Percentiles rank a stretch among this genome's conserved stretches.
These are phyloP conservation scores for Dreissena polymorpha DNA, from an alignment of 1,140 invertebrate genomes.

Conservation along the genomic window DNA sequence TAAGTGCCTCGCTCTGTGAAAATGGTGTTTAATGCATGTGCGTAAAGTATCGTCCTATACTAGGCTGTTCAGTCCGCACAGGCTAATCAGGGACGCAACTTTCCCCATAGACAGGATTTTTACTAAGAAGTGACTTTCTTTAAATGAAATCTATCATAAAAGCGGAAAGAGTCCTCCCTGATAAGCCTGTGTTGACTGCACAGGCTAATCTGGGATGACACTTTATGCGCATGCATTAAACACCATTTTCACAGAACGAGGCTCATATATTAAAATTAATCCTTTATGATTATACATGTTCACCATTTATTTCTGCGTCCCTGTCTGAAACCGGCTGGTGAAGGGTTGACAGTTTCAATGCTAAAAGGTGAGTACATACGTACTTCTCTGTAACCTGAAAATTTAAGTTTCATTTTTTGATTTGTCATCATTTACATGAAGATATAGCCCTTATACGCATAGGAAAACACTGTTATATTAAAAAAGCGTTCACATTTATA, in stretches of 20 bases:
- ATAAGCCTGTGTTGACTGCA: no score
- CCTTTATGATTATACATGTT: conserved; percentile 1
- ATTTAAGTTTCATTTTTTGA: background rate
- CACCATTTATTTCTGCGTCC: conserved; percentile 9
- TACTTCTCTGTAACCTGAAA: conserved; percentile 48
- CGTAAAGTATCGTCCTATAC: no score
- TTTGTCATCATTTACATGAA: background rate
- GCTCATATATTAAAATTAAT: background rate
- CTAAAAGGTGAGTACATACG: conserved; percentile 50
- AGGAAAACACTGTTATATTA: background rate
- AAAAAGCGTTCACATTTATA: background rate
- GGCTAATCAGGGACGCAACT: no score
- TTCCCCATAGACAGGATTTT: background rate
- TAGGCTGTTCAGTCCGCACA: no score
- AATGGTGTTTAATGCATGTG: no score
- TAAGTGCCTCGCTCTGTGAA: no score
- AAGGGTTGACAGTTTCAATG: conserved; percentile 33
- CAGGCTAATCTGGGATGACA: no score
- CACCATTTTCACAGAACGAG: background rate
- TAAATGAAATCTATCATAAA: background rate
- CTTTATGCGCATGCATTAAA: background rate
- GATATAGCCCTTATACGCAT: background rate
- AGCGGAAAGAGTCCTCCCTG: no score
- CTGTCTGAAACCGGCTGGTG: conserved; percentile 15
- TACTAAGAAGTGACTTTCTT: background rate